Evolutionary conservation across 2,113 vertebrate species (phyloP), one percentile per base, ranked within the genome.

Genomic region (Lepisosteus oculatus): DNA sequence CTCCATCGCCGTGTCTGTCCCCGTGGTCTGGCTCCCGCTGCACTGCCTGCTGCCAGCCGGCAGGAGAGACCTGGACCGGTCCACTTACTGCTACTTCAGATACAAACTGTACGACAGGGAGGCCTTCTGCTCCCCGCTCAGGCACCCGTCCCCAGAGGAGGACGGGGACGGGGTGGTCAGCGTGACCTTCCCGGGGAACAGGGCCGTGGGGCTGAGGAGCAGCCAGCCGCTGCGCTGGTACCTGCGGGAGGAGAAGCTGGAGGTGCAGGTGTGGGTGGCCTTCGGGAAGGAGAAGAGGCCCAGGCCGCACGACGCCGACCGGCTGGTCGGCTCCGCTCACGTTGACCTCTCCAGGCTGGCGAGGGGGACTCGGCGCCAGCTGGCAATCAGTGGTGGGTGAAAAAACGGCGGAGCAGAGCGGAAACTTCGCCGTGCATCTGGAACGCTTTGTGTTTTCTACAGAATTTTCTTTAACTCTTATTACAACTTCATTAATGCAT

Each of bases 211-310:
- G 66, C 84, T 99, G 5, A 82, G 74, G 12, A 80, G 77, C 75
- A 89, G 86, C 59, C 95, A 84, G 56, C 93, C 95, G 0, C 82
- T 99, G 62, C 76, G 85, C 59, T 99, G 96, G 96, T 99, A 97
- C 85, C 85, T 99, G 64, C 88, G 87, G 68, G 96, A 99, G 76
- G 96, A 99, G 78, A 93, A 55, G 55, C 73, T 99, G 68, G 97
- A 99, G 79, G 83, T 99, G 69, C 97, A 99, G 80, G 83, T 96
- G 55, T 99, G 97, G 97, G 90, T 94, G 47, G 86, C 95, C 0
- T 95, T 92, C 14, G 89, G 91, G n/a, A 95, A 92, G 74, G 88
- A 92, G 8, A 84, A 79, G 12, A 77, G 70, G 11, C 90, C 81
- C 66, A 94, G 95, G 55, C 97, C 97, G 0, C 86, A 94, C 9